Base-by-base conservation (phyloP, 2,888 invertebrate genomes). In the Meliscaeva auricollis region DNA sequence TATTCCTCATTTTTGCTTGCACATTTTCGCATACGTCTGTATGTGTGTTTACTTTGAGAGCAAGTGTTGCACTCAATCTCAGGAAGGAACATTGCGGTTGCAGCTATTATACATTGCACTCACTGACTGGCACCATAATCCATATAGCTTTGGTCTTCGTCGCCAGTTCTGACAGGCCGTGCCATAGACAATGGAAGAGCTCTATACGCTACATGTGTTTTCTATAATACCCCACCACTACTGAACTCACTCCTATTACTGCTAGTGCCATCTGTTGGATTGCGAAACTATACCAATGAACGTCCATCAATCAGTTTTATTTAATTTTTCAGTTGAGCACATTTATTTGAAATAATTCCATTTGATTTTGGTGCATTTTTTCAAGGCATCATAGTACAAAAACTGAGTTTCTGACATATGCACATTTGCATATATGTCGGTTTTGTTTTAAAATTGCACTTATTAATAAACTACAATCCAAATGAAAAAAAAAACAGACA, bases 31-130 rank as follows among this genome's bases (percentile, higher is more conserved):
- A 9, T 13, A 8, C 38, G 9, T 38, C 8, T 38, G 38, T 38
- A 9, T 38, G 9, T 13, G 13, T 38, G 13, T 38, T 9, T 3
- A 9, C 11, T 38, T 9, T 11, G 6, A 5, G 46, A 26, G 44
- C 56, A 54, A 52, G 32, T 22, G 26, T 38, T 68, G 62, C 38
- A 58, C 73, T 60, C 20, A 13, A 62, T 69, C 62, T 41, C 26
- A 32, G 54, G 54, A 30, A 46, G 62, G 75, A 81, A 60, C 54
- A 54, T 26, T 48, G 41, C n/a, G n/a, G n/a, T n/a, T n/a, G n/a
- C n/a, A 64, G 44, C 70, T 66, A 82, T 76, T 72, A 76, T 72
- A 76, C 46, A 76, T 62, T 62, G 52, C 20, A 56, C 74, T 75
- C 60, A 41, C 41, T 13, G 4, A 62, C 48, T 50, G 60, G 20